Conservation (phyloP, 2,888 invertebrate species). For the Ophion obscuratus region DNA sequence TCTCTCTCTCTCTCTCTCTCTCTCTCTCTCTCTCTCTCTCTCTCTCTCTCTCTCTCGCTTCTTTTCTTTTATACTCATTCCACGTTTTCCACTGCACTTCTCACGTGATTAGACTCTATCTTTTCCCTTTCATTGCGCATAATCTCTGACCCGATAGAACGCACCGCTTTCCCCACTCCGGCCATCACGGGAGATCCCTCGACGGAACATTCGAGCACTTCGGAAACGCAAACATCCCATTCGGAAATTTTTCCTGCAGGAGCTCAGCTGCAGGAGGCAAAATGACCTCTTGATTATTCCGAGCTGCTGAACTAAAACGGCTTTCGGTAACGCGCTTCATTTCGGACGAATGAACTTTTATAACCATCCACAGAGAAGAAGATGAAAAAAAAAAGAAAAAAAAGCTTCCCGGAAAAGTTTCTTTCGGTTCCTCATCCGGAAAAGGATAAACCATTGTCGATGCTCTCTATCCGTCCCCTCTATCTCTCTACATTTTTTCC, state of each 20-base stretch:
- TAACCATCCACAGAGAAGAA: conserved; percentile 4
- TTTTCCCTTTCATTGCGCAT: conserved; percentile 62
- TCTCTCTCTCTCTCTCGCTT: neutral
- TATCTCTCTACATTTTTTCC: neutral
- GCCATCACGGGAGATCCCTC: neutral
- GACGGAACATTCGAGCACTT: conserved; percentile 5
- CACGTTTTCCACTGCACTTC: conserved; percentile 50
- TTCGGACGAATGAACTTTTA: conserved; percentile 61
- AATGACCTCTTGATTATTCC: conserved; percentile 74
- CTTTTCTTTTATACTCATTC: conserved; percentile 11
- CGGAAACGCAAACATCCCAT: conserved; percentile 38
- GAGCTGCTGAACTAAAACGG: conserved; percentile 68
- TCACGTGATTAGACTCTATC: conserved; percentile 51
- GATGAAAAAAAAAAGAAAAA: neutral
- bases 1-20: neutral
- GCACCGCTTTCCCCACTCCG: neutral
- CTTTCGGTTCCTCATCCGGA: conserved; percentile 41
- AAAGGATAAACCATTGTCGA: conserved; percentile 51
- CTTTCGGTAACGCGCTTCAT: conserved; percentile 52
- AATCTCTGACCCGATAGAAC: conserved; percentile 47
- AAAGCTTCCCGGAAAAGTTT: conserved; percentile 41
- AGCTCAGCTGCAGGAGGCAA: conserved; percentile 44
- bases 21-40: no score
- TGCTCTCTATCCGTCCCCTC: conserved; percentile 27
- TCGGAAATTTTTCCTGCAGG: conserved; percentile 48